Evolutionary conservation across 2,888 invertebrate species (phyloP), one percentile per base, ranked within the genome.

Genomic region (Rotaria socialis): DNA sequence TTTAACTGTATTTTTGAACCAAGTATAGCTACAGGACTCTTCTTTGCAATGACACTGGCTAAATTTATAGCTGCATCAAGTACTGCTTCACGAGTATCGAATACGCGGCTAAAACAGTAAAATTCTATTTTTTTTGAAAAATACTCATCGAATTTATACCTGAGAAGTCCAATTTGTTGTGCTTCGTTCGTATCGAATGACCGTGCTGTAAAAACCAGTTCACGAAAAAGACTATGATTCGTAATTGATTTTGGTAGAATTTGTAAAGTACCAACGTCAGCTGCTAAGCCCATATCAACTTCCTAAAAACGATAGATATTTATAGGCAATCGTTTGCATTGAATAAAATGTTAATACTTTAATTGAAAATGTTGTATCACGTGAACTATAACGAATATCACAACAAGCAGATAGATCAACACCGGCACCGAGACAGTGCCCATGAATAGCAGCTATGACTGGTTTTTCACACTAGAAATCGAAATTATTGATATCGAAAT

Each of bases 11-110:
- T 92, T 90, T 99, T 99, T 0, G 96, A 95, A 7, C 94, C 94
- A 91, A 98, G 97, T 0, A 98, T 94, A 0, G 97, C 98, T 7
- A 98, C 94, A 0, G 98, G 98, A 92, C 96, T 96, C 91, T 96
- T 96, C 11, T 92, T 90, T 0, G 97, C 95, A 88, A 99, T 97
- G 55, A 92, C 14, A 67, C 35, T 67, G 4, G 67, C 67, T 35
- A 67, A 35, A 16, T 35, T 90, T 88, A 93, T 93, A 0, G 97
- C 98, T 85, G 95, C 89, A 11, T 93, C 93, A 2, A 96, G 86
- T 0, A 95, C 94, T 85, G 93, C 94, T 41, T 93, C 92, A 67
- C 35, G 67, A 3, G 67, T 35, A 35, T 67, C 67, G 19, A 67
- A 67, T 67, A 67, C 7, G 19, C 35, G 67, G 19, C 67, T 67